phyloP scores from a whole-genome alignment of 2,888 invertebrate genomes.

The Opisthograptis luteolata region DNA sequence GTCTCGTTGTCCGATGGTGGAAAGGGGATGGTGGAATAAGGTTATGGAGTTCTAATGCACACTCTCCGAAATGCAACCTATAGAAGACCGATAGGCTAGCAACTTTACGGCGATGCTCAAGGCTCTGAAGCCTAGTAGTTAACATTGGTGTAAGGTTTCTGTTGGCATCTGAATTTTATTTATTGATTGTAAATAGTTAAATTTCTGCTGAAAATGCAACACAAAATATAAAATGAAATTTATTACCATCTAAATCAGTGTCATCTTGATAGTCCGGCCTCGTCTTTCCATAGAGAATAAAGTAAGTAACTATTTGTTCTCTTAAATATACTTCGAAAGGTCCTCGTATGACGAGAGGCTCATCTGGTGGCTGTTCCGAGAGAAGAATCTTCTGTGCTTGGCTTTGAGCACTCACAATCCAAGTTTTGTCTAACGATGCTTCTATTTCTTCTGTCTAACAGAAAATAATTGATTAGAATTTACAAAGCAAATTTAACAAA shows the following conservation, averaged over 20 bases:
- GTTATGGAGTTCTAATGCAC: too few species aligned
- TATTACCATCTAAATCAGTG: slow-evolving; percentile 87
- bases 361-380: slow-evolving; percentile 80
- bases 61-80: too few species aligned
- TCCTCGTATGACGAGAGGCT: slow-evolving; percentile 93
- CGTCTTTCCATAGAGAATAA: slow-evolving; percentile 89
- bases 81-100: too few species aligned
- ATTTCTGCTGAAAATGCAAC: too few species aligned
- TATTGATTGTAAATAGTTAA: too few species aligned
- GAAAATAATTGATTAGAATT: slow-evolving; percentile 42
- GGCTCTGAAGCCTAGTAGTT: too few species aligned
- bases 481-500: too few species aligned
- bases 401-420: slow-evolving; percentile 96
- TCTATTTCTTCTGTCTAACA: slow-evolving; percentile 87
- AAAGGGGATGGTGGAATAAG: too few species aligned
- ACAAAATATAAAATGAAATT: background rate
- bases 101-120: too few species aligned
- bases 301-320: slow-evolving; percentile 91
- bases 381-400: slow-evolving; percentile 89
- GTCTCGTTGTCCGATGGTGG: too few species aligned
- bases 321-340: slow-evolving; percentile 92
- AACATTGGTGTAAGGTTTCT: too few species aligned
- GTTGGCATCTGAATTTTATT: too few species aligned
- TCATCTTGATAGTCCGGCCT: slow-evolving; percentile 71
- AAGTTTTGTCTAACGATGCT: slow-evolving; percentile 93